Conservation (phyloP, 2,888 invertebrate genomes). For the Agrilus biguttatus region DNA sequence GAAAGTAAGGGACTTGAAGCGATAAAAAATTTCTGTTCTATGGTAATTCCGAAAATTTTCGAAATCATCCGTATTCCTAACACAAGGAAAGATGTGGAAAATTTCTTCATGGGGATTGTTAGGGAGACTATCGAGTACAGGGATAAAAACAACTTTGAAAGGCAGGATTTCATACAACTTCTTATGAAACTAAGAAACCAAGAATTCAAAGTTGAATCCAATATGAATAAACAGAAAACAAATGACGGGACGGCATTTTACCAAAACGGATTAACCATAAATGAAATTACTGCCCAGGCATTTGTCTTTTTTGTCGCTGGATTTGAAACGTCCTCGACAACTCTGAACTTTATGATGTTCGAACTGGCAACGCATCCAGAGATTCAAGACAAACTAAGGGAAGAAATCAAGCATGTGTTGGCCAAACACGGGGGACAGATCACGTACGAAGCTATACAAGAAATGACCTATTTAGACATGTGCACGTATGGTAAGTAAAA, state of each 20-base stretch:
- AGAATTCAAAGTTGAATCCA: background rate
- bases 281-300: slow-evolving; percentile 25
- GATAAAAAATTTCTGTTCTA: slow-evolving; percentile 28
- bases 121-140: slow-evolving; percentile 15
- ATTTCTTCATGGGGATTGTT: slow-evolving; percentile 16
- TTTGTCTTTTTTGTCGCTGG: slow-evolving; percentile 34
- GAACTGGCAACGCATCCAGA: slow-evolving; percentile 27
- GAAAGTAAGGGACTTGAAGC: slow-evolving; percentile 26
- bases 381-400: slow-evolving; percentile 29
- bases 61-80: slow-evolving; percentile 11
- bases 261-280: slow-evolving; percentile 10
- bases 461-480: slow-evolving; percentile 33
- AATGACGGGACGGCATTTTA: slow-evolving; percentile 9
- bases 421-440: slow-evolving; percentile 20
- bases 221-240: background rate
- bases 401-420: slow-evolving; percentile 24
- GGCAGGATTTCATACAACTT: slow-evolving; percentile 27
- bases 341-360: slow-evolving; percentile 27
- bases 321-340: slow-evolving; percentile 33
- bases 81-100: slow-evolving; percentile 11
- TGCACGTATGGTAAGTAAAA: slow-evolving; percentile 23
- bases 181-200: slow-evolving; percentile 18
- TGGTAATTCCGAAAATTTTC: slow-evolving; percentile 12
- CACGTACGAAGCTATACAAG: slow-evolving; percentile 28
- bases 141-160: slow-evolving; percentile 11